A percentile compares a stretch with the other conserved stretches of the same genome.
Evolutionary conservation across 2,113 vertebrate species (phyloP).

Genomic region (Chamaetylas fuelleborni): DNA sequence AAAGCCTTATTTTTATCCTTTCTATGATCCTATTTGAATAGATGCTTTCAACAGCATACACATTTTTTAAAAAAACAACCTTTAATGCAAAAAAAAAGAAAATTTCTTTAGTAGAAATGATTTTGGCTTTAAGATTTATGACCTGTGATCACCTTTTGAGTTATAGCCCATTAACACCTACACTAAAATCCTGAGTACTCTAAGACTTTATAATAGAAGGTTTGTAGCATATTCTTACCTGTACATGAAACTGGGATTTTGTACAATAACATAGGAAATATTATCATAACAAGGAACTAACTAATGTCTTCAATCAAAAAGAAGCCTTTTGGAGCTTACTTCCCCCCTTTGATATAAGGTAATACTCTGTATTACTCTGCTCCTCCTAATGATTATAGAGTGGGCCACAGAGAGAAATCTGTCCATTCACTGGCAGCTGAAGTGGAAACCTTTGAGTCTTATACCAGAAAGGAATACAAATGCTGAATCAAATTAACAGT

Average conservation of each 20-base stretch:
- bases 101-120: background rate
- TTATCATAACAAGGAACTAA: background rate
- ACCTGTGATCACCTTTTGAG: background rate
- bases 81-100: background rate
- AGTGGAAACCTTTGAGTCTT: slow-evolving; percentile 52
- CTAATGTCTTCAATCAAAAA: background rate
- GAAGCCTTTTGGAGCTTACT: background rate
- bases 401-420: slow-evolving; percentile 7
- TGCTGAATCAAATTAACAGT: slow-evolving; percentile 64
- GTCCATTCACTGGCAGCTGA: slow-evolving; percentile 1
- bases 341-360: background rate
- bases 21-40: background rate
- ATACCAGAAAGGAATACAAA: slow-evolving; percentile 53
- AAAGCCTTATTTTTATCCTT: background rate
- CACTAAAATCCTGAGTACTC: background rate
- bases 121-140: background rate
- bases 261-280: background rate
- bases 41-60: background rate
- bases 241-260: background rate
- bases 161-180: background rate
- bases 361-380: background rate
- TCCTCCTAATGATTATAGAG: slow-evolving; percentile 14
- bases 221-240: background rate
- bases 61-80: background rate
- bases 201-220: background rate